Base-by-base conservation (phyloP, 1,140 invertebrate genomes). In the Heterodera schachtii region DNA sequence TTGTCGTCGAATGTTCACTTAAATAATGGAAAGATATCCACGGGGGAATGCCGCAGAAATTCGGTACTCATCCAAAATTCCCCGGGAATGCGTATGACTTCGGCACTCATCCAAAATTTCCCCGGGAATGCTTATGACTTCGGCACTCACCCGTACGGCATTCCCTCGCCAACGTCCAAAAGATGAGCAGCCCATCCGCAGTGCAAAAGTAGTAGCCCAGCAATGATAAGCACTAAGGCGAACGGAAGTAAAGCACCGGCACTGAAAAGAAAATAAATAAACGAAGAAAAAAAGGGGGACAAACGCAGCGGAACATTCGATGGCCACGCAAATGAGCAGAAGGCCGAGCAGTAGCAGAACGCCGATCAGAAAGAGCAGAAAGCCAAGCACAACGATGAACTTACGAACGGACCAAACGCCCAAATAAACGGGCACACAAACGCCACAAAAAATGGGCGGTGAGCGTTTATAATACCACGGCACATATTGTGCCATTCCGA, bases 181-280 rank as follows among this genome's bases (percentile, higher is more conserved):
- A 89, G 80, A 82, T 89, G 88, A 41, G 88, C 88, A 43, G 88
- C 88, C 86, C 89, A 89, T 71, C 88, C 88, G 76, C 88, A 90
- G 77, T 89, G 88, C 73, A 89, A 83, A 13, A 89, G 76, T 13
- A 89, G 76, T 69, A 89, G 85, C 74, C 88, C 88, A 49, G 86
- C 87, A 77, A 89, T 87, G 57, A 89, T 88, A n/a, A 89, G 82
- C 70, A 89, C 87, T 7, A 89, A 66, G 41, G 86, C 88, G 57
- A 89, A 82, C 2, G 88, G 88, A 31, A 90, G 71, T 7, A 90
- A 74, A 11, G 81, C 87, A 21, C 82, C 86, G 31, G 87, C 85
- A 69, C 86, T 88, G 60, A 81, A 87, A 85, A 8, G 5, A 0
- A 73, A 82, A 52, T 2, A 52, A 41, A 21, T 49, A 9, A 82